Conservation (phyloP, 1,140 invertebrate genomes). For the Drosophila persimilis region DNA sequence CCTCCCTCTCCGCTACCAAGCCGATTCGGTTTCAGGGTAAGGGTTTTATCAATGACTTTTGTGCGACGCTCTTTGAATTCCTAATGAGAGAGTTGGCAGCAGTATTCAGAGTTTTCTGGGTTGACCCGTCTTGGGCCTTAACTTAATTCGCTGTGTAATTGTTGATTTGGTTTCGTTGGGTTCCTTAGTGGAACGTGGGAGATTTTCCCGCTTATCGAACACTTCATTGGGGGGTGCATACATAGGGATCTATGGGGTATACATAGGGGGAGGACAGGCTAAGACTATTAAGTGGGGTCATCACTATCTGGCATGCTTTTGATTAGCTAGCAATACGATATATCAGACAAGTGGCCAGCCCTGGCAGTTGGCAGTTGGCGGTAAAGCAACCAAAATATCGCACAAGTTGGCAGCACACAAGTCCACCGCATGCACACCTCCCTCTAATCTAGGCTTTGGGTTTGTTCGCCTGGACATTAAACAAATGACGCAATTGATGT, state of each 20-base stretch:
- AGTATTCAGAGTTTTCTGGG: conserved; percentile 29
- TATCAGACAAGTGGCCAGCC: too few species aligned
- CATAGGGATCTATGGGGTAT: neutral
- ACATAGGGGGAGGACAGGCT: conserved; percentile 6
- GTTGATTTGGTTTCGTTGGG: conserved; percentile 59
- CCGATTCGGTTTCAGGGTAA: conserved; percentile 8
- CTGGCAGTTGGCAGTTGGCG: too few species aligned
- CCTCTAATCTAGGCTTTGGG: too few species aligned
- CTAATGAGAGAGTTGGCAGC: conserved; percentile 51
- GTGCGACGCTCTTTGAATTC: conserved; percentile 56
- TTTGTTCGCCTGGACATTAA: conserved; percentile 1
- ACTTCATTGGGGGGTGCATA: conserved; percentile 12
- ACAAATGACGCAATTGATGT: conserved; percentile 55
- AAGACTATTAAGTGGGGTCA: conserved; percentile 6
- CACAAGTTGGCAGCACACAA: too few species aligned
- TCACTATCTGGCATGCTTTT: too few species aligned
- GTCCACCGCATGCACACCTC: too few species aligned
- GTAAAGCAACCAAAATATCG: too few species aligned
- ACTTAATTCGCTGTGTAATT: conserved; percentile 69
- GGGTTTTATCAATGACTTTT: conserved; percentile 64
- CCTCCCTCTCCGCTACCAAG: conserved; percentile 27
- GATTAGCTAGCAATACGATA: too few species aligned
- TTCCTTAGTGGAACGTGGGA: conserved; percentile 69
- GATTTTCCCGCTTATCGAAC: conserved; percentile 50
- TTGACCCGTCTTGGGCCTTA: conserved; percentile 4